phyloP scores from a whole-genome alignment of 1,140 invertebrate species.

The Glossosoma conforme region DNA sequence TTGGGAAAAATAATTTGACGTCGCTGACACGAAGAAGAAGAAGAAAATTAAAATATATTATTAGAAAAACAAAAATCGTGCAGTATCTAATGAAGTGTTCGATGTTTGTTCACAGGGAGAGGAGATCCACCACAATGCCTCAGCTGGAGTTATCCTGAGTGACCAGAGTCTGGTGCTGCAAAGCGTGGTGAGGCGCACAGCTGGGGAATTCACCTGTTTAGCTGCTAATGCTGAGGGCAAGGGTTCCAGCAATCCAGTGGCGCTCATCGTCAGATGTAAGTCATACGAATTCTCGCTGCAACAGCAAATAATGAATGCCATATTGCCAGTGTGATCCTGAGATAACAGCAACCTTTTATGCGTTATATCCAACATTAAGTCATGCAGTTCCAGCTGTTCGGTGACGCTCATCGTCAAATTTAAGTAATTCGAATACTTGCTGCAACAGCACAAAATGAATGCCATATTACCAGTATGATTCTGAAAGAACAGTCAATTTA shows the following conservation, averaged over 20 bases:
- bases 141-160: conserved; percentile 71
- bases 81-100: too few relatives aligned
- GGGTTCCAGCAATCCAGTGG: conserved; percentile 73
- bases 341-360: too few relatives aligned
- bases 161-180: conserved; percentile 79
- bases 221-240: conserved; percentile 78
- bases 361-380: too few relatives aligned
- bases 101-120: conserved; percentile 55
- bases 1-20: too few relatives aligned
- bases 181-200: conserved; percentile 68
- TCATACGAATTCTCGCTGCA: conserved; percentile 35
- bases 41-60: too few relatives aligned
- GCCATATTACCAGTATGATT: too few relatives aligned
- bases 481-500: too few relatives aligned
- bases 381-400: conserved; percentile 72
- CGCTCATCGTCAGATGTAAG: conserved; percentile 78
- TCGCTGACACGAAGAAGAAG: too few relatives aligned
- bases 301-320: too few relatives aligned
- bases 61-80: too few relatives aligned
- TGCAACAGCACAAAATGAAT: too few relatives aligned
- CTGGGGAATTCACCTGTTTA: conserved; percentile 77
- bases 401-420: conserved; percentile 75
- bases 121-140: conserved; percentile 73
- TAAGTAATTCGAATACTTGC: conserved; percentile 54
- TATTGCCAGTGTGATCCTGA: too few relatives aligned